These are phyloP conservation scores for Haliclystus octoradiatus DNA, from an alignment of 30 jellyfish, hydroid and myxozoan genomes.

Conservation along the genomic window DNA sequence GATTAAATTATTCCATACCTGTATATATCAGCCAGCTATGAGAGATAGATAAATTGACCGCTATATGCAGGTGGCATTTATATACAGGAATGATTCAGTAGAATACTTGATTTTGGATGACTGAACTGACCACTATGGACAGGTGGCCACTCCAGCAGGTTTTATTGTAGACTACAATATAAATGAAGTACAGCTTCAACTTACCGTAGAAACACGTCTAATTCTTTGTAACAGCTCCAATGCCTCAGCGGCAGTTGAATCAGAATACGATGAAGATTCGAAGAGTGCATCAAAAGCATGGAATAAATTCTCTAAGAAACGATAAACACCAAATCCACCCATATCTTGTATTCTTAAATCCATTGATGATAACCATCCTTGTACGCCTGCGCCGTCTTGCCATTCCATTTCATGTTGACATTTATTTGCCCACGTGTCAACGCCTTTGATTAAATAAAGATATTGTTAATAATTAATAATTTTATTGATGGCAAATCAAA, in stretches of 20 bases:
- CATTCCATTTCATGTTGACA: conserved; percentile 94
- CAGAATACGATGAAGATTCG: conserved; percentile 85
- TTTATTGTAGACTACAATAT: too few relatives aligned
- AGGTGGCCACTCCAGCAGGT: too few relatives aligned
- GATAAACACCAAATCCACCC: conserved; percentile 95
- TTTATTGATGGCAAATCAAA: too few relatives aligned
- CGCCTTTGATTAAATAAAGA: conserved; percentile 30
- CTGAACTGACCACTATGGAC: too few relatives aligned
- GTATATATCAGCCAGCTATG: too few relatives aligned
- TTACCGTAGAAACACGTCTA: conserved; percentile 71
- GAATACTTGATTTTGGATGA: too few relatives aligned
- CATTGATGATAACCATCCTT: conserved; percentile 93
- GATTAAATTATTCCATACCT: too few relatives aligned
- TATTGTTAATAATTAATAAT: too few relatives aligned
- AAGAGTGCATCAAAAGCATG: conserved; percentile 98
- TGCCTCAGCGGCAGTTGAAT: conserved; percentile 78
- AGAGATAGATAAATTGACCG: too few relatives aligned
- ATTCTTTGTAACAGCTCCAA: conserved; percentile 64
- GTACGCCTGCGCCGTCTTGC: conserved; percentile 94
- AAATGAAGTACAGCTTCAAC: too few relatives aligned
- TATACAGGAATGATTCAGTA: too few relatives aligned
- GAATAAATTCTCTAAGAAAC: conserved; percentile 85
- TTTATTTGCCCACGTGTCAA: conserved; percentile 90
- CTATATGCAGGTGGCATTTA: too few relatives aligned
- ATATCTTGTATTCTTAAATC: conserved; percentile 96